phyloP scores from a whole-genome alignment of 2,797 vertebrate species.

The Neostethus bicornis region DNA sequence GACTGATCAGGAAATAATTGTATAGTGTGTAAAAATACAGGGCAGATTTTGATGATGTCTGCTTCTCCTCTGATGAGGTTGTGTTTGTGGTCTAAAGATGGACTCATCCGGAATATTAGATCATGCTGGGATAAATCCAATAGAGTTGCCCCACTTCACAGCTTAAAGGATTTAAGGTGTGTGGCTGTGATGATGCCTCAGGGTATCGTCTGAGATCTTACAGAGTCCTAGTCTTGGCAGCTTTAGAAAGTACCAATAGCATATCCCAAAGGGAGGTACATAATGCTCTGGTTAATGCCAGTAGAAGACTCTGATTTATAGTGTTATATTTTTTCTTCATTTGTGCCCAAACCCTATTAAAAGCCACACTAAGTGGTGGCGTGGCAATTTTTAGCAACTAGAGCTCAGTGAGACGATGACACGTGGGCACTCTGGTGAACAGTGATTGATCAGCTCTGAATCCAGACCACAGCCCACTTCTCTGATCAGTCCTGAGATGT shows the following conservation, averaged over 20 bases:
- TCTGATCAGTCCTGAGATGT: background rate
- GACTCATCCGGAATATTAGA: background rate
- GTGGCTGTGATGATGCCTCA: background rate
- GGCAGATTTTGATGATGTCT: no score
- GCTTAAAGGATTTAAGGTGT: background rate
- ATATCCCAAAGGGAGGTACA: background rate
- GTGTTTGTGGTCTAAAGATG: background rate
- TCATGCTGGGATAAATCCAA: background rate
- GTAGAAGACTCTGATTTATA: background rate
- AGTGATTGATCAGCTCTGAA: background rate
- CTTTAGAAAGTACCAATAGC: background rate
- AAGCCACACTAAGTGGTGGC: background rate
- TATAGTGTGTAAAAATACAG: no score
- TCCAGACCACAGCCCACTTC: background rate
- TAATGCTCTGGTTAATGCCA: background rate
- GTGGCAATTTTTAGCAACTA: background rate
- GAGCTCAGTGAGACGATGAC: no score
- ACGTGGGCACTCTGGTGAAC: background rate
- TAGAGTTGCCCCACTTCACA: background rate
- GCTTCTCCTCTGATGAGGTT: background rate
- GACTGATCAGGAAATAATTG: background rate
- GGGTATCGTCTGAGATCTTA: background rate
- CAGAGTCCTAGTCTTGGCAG: background rate
- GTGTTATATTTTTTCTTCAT: background rate
- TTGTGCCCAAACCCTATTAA: background rate